Evolutionary conservation across 37 sponge, comb jelly and placozoan species (phyloP), one percentile per base, ranked within the genome.

Genomic region (Dysidea cf. avara): DNA sequence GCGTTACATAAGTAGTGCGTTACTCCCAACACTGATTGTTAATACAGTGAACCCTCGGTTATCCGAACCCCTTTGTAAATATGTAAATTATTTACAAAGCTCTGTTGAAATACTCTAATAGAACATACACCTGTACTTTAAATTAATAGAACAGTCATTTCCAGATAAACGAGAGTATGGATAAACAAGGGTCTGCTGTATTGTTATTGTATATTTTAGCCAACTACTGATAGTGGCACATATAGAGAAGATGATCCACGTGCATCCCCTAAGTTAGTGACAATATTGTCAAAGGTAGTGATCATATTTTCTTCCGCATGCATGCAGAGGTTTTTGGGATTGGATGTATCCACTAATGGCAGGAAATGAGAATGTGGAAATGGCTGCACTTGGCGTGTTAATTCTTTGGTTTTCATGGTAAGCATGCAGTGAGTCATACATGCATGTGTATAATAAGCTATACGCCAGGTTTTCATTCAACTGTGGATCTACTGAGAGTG

Each of bases 391-490:
- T 9, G 96, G 96, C 24, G 96, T 95, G 37, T 40, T 90, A 50
- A 95, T 95, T 12, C 86, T 95, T 61, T 95, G 96, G 96, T 86
- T 89, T 40, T 77, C 81, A 30, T 95, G 92, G 90, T 86, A 14
- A 54, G 79, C 31, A 20, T 53, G 16, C 17, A 28, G 57, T 12
- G 7, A 56, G 28, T 56, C 57, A 28, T 56, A 56, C 57, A 5
- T 43, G 29, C 14, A 60, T 60, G 61, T 60, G 22, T 7, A 1
- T 11, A 49, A 68, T 18, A 55, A 31, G 13, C 66, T 35, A 33
- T 76, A 5, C 30, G 0, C 18, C 17, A 78, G 80, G 89, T 95
- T 95, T 78, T 91, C 96, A 11, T 95, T 95, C 81, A 95, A 95
- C 73, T 95, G 96, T 68, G 96, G 96, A 0, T 87, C 96, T 54